Base-by-base conservation (phyloP, 2,797 vertebrate species). In the Sebastes kiyomatsui region DNA sequence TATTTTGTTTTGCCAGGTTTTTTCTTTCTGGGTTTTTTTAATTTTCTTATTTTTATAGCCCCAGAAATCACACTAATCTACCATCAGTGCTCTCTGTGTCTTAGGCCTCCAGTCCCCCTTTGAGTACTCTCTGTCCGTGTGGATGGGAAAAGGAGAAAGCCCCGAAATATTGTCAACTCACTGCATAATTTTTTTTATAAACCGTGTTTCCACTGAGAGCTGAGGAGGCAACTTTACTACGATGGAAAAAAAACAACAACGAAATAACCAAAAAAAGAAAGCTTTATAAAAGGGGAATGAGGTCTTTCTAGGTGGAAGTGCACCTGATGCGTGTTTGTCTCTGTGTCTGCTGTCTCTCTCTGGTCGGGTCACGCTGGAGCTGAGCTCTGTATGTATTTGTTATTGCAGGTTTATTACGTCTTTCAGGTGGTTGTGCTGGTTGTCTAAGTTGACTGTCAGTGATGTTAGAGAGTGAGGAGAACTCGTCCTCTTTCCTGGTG, bases 1-100 rank as follows among this genome's bases (percentile, higher is more conserved):
- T 92, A 88, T 94, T 92, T 92, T 92, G 81, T 93, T 93, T 88
- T 83, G 79, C 90, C 68, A 67, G 76, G 42, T 90, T 93, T 88
- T 81, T 85, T 83, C 22, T 77, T 69, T 83, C 65, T 81, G 58
- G 30, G 14, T 77, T 84, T 82, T 62, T 82, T 72, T 49, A 42
- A 73, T 86, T 84, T 91, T 86, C 82, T 89, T 90, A 84, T 88
- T 92, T 92, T 93, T 92, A 84, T 92, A 90, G 88, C 84, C 88
- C 91, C 79, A 82, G 71, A 91, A 93, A 90, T 91, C 88, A 90
- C 90, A 92, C 88, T 87, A 91, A 90, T 88, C 85, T 87, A 78
- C 86, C 89, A 79, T 88, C 86, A 91, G 91, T 87, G 85, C 89
- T 91, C 85, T 92, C 81, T 75, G 71, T 79, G 88, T 92, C 84